Percentiles rank a stretch among this genome's conserved stretches.
phyloP scores from a whole-genome alignment of 2,797 vertebrate species.

The Anguilla pacifica region DNA sequence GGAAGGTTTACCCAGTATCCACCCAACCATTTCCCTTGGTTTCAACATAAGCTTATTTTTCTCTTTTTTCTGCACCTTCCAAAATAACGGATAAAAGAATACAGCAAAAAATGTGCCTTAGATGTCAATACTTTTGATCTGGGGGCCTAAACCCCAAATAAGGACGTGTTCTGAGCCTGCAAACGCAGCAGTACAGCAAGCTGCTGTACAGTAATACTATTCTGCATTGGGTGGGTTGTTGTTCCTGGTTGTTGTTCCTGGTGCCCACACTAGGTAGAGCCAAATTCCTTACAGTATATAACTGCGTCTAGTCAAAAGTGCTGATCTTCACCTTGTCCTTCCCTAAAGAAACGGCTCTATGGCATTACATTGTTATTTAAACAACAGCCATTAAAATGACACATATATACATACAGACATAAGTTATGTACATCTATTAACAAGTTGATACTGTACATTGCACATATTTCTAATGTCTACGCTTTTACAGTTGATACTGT shows the following conservation, averaged over 20 bases:
- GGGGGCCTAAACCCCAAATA: background rate
- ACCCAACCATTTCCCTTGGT: background rate
- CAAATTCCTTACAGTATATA: conserved; percentile 31
- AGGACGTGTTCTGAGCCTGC: background rate
- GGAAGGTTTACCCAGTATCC: background rate
- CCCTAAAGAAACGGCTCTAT: conserved; percentile 41
- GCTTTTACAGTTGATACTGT: conserved; percentile 30
- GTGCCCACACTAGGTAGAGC: conserved; percentile 18
- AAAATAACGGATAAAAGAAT: background rate
- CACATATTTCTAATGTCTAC: conserved; percentile 31
- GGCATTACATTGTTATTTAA: conserved; percentile 30
- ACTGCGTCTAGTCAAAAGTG: conserved; percentile 51
- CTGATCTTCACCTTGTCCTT: conserved; percentile 39
- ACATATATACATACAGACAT: conserved; percentile 18
- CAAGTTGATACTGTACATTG: conserved; percentile 39
- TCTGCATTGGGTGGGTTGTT: conserved; percentile 33
- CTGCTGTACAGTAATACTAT: background rate
- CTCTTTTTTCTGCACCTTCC: background rate
- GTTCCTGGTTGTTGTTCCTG: conserved; percentile 30
- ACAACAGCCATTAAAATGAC: conserved; percentile 41
- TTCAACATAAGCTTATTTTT: background rate
- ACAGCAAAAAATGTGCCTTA: background rate
- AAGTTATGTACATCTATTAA: conserved; percentile 37
- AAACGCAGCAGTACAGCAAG: background rate
- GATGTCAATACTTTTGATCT: background rate